A percentile compares a stretch with the other conserved stretches of the same genome.
phyloP scores from a whole-genome alignment of 2,797 vertebrate genomes.

The Xiphorhynchus erythropygius region DNA sequence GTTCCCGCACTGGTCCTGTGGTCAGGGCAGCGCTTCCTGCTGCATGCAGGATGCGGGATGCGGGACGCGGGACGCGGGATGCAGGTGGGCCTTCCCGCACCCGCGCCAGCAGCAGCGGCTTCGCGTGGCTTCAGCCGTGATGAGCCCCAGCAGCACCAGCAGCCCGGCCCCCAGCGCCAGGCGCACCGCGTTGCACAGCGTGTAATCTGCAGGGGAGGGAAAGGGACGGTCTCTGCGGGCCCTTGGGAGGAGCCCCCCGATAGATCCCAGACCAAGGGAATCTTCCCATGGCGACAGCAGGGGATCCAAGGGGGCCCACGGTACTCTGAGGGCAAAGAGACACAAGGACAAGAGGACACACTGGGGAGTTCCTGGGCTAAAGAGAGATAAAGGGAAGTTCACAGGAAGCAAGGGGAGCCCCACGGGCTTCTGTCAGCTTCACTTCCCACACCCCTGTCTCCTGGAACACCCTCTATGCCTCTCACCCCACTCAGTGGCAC shows the following conservation, averaged over 20 bases:
- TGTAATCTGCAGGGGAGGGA: not conserved
- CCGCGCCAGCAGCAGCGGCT: not conserved
- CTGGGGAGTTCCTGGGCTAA: not conserved
- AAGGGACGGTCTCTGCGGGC: not conserved
- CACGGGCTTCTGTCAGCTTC: not conserved
- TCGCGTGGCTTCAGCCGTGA: not conserved
- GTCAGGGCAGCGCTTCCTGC: not conserved
- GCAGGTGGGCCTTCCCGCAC: too few relatives aligned
- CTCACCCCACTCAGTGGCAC: not conserved
- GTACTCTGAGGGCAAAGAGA: not conserved
- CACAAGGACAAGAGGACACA: not conserved
- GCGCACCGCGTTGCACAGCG: not conserved
- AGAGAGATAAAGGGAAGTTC: not conserved
- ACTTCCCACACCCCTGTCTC: not conserved
- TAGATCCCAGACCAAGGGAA: not conserved
- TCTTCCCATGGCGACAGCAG: not conserved
- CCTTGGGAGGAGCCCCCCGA: not conserved
- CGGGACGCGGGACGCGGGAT: too few relatives aligned
- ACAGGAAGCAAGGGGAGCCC: not conserved
- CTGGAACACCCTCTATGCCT: not conserved
- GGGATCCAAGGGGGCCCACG: not conserved
- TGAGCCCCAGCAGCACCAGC: not conserved
- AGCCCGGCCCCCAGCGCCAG: not conserved
- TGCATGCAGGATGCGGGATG: too few relatives aligned
- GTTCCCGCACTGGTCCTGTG: fast-evolving